phyloP scores from a whole-genome alignment of 2,888 invertebrate species.

The Trichacis sp. region DNA sequence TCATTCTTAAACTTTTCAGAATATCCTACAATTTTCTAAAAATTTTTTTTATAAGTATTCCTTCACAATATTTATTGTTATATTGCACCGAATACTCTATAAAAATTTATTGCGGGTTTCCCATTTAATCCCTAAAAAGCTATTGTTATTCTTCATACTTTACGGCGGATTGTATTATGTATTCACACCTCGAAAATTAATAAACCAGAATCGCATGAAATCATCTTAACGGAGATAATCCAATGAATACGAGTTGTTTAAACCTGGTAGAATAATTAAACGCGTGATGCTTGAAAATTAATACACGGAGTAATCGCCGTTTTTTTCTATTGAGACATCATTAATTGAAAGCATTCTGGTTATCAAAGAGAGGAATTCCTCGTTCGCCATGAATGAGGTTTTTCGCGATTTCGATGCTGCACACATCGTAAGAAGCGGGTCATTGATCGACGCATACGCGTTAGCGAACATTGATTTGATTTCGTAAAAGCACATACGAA shows the following conservation, averaged over 20 bases:
- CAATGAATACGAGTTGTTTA: not conserved
- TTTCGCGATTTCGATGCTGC: constrained; percentile 30
- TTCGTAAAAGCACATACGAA: constrained; percentile 49
- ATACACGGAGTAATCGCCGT: not conserved
- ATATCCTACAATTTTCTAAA: no score
- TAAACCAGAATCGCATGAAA: not conserved
- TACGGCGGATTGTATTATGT: no score
- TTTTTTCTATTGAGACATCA: not conserved
- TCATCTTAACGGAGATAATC: not conserved
- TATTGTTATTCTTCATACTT: no score
- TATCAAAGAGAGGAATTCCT: constrained; percentile 22
- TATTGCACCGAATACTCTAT: no score
- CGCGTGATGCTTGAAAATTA: not conserved
- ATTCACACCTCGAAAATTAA: no score
- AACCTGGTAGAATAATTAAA: not conserved
- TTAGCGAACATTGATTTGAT: constrained; percentile 51
- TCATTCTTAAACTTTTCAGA: no score
- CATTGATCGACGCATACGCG: constrained; percentile 50
- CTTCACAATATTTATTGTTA: no score
- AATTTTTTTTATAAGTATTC: no score
- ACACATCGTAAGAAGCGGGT: constrained; percentile 29
- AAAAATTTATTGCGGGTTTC: no score
- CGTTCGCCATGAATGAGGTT: constrained; percentile 35
- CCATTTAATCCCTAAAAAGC: no score
- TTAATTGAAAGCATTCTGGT: not conserved